Evolutionary conservation across 2,797 vertebrate species (phyloP), one percentile per base, ranked within the genome.

Genomic region (Netta rufina): DNA sequence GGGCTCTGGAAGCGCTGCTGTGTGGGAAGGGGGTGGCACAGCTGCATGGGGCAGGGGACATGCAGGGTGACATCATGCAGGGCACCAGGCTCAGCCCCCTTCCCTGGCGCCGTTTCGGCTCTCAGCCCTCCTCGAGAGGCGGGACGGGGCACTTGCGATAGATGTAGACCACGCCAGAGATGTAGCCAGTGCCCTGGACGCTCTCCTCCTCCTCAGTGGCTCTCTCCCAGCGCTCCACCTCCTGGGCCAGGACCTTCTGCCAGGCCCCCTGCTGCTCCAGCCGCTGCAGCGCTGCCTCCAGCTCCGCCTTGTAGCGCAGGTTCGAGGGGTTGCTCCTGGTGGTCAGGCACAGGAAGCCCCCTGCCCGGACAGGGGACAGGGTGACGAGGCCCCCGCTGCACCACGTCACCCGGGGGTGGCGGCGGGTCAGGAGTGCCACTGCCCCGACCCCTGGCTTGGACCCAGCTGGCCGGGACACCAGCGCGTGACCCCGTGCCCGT

Each of bases 311-410:
- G 97, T 98, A 99, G 3, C 54, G 89, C 69, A 95, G 47, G 89
- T 99, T 99, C 7, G 98, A 97, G 2, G 2, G 16, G 82, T 99
- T 98, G 76, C 92, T 94, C 96, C 99, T 98, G 1, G 99, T 99
- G 1, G 99, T 99, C 98, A 99, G 98, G 96, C 99, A 99, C 75
- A 99, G 57, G 56, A 97, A 98, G n/a, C 99, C 99, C 16, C 99
- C 99, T 99, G 92, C 25, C 8, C 11, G 5, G 56, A 64, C 78
- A 54, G 32, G 25, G 73, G 51, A 66, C 0, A 4, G 49, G 49
- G 71, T 71, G 83, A 77, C 7, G 28, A 19, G 28, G 17, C 8
- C 18, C 38, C 27, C 6, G 19, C 19, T 9, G 19, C 8, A 28
- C 19, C 27, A 13, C 11, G 28, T 64, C 61, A 30, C 51, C 51